Base-by-base conservation (phyloP, 2,888 invertebrate genomes). In the Epistrophe grossulariae region DNA sequence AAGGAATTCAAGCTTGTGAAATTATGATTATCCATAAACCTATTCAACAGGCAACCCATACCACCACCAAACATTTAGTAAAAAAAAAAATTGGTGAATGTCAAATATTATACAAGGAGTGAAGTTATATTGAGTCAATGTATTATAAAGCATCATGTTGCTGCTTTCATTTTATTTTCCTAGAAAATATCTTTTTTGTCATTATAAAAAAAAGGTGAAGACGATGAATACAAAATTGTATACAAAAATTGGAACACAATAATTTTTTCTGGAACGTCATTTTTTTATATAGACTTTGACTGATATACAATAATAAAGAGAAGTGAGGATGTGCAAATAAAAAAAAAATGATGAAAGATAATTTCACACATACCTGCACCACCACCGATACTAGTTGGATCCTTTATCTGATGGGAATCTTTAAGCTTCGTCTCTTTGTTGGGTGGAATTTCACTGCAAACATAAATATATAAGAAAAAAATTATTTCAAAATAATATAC, bases 341-440 rank as follows among this genome's bases (percentile, higher is more conserved):
- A 80, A 64, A 78, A 17, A 80, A 64, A 19, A 43, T n/a, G 11
- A 43, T 43, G 15, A n/a, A 77, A 19, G 68, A 60, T 70, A 81
- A 81, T 81, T 85, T 81, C 64, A 81, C 82, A 81, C 85, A 85
- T 85, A 85, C 85, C 82, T 85, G 78, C 70, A 57, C 62, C 35
- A 31, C 2, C 35, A 43, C 28, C 52, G 38, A 38, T 38, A 38
- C 15, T 17, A n/a, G 19, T 79, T 2, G 71, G 68, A 84, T 85
- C 78, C 74, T 79, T 70, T 81, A 73, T 78, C 17, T 64, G n/a
- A n/a, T n/a, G 60, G 17, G 57, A 38, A 13, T 57, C 73, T 17
- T 70, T 35, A n/a, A 28, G 52, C 52, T 78, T 78, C 38, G 74
- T 79, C 35, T 81, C 78, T 74, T 71, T 71, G 64, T 71, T 71